These are phyloP conservation scores for Diadema setosum DNA, from an alignment of 35 echinoderm and acorn worm species.

Conservation along the genomic window DNA sequence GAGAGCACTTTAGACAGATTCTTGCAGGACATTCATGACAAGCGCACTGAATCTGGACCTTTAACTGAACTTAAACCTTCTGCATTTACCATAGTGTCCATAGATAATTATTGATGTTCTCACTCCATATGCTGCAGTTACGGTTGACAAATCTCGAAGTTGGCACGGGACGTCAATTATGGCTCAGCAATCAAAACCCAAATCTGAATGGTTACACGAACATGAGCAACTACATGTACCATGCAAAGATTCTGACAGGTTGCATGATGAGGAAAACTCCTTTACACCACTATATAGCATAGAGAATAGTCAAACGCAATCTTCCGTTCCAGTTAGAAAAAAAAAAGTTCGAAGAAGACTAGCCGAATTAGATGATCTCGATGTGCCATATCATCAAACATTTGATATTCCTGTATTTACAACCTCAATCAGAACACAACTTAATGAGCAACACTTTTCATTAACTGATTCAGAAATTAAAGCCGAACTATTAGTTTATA, in stretches of 20 bases:
- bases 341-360: background rate
- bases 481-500: background rate
- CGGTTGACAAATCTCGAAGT: conserved; percentile 2
- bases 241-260: background rate
- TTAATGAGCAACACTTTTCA: background rate
- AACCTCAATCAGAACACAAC: background rate
- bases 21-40: background rate
- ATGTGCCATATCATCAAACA: background rate
- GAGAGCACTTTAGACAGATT: conserved; percentile 28
- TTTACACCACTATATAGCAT: background rate
- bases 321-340: background rate
- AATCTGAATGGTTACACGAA: background rate
- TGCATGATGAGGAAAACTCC: background rate
- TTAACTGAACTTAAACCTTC: background rate
- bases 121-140: conserved; percentile 25
- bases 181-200: conserved; percentile 41
- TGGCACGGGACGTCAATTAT: conserved; percentile 54
- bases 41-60: background rate
- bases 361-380: background rate
- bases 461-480: background rate
- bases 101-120: conserved; percentile 50
- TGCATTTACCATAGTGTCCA: conserved; percentile 25
- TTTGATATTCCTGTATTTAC: background rate
- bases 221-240: background rate
- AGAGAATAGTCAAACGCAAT: background rate